A percentile compares a stretch with the other conserved stretches of the same genome.
Conservation (phyloP, 1,140 invertebrate genomes). For the Bacillus rossius region DNA sequence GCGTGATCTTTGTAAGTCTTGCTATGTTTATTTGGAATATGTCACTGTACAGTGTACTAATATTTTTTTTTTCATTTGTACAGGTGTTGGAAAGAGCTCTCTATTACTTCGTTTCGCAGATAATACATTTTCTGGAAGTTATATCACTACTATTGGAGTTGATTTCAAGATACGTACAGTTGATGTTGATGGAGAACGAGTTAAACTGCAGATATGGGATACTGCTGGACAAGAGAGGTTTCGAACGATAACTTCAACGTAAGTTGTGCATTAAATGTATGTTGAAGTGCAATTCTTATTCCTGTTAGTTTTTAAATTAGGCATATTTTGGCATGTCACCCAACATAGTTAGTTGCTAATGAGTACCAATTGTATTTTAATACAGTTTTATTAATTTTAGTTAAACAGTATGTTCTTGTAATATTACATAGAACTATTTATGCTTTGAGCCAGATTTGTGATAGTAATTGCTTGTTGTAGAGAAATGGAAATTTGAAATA, state of each 20-base stretch:
- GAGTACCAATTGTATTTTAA: too few species aligned
- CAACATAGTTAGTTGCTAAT: too few species aligned
- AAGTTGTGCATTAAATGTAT: constrained; percentile 34
- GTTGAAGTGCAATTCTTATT: too few species aligned
- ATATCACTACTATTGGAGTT: constrained; percentile 99
- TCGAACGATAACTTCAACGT: constrained; percentile 92
- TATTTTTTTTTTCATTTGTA: background rate
- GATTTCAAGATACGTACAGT: constrained; percentile 99
- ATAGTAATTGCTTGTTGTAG: too few species aligned
- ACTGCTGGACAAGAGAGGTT: constrained; percentile 92
- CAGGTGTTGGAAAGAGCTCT: constrained; percentile 98
- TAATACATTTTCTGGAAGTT: constrained; percentile 96
- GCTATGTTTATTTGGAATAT: background rate
- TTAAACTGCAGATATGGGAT: constrained; percentile 99
- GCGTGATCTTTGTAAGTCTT: background rate
- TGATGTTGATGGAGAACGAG: constrained; percentile 87
- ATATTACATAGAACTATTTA: too few species aligned
- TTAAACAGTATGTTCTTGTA: too few species aligned
- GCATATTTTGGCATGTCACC: too few species aligned
- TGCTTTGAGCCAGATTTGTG: too few species aligned
- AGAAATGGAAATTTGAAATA: too few species aligned
- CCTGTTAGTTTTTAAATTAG: too few species aligned
- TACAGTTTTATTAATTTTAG: too few species aligned
- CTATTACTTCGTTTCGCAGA: constrained; percentile 95
- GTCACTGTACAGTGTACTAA: background rate